These are phyloP conservation scores for Syncerus caffer DNA, from an alignment of 2,797 vertebrate species.

Conservation along the genomic window DNA sequence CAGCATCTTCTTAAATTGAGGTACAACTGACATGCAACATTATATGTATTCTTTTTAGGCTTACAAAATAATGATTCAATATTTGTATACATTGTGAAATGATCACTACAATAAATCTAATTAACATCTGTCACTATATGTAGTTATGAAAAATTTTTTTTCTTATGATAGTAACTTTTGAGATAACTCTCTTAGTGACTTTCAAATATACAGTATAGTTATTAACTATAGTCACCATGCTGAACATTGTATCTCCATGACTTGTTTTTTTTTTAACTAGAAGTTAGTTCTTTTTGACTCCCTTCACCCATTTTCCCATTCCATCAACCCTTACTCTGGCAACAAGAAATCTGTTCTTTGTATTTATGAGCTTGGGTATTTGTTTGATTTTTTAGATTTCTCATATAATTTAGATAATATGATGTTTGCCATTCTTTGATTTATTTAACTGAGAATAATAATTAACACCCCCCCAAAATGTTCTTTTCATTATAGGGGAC, in stretches of 20 bases:
- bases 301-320: neutral
- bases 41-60: neutral
- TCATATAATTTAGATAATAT: neutral
- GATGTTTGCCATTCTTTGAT: neutral
- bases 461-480: too few relatives aligned
- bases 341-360: neutral
- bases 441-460: neutral
- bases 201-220: neutral
- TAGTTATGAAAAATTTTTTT: neutral
- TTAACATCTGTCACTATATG: neutral
- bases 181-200: neutral
- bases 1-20: neutral
- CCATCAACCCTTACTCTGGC: neutral
- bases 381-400: neutral
- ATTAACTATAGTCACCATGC: neutral
- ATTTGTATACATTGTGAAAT: neutral
- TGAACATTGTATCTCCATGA: neutral
- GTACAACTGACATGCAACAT: neutral
- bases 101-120: neutral
- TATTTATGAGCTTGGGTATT: neutral
- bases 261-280: neutral
- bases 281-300: neutral
- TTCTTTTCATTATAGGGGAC: too few relatives aligned
- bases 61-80: neutral
- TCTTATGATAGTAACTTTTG: neutral